These are phyloP conservation scores for Helicolenus hilgendorfi DNA, from an alignment of 2,797 vertebrate genomes.

Conservation along the genomic window DNA sequence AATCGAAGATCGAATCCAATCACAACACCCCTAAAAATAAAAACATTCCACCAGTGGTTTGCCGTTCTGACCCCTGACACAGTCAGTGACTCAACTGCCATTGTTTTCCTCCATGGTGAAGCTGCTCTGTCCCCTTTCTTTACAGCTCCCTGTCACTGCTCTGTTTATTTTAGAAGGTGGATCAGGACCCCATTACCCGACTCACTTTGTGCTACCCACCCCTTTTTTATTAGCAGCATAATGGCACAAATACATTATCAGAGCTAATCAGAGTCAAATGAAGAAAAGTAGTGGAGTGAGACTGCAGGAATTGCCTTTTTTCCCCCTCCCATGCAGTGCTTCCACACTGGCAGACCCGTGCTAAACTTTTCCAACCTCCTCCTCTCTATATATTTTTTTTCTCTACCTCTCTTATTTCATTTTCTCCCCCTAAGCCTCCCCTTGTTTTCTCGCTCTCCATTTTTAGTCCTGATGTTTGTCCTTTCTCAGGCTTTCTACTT, in stretches of 20 bases:
- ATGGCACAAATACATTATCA: constrained; percentile 94
- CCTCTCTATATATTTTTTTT: constrained; percentile 20
- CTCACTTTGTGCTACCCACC: constrained; percentile 55
- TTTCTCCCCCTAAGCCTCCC: constrained; percentile 5
- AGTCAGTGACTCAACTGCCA: constrained; percentile 14
- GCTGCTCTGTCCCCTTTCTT: constrained; percentile 13
- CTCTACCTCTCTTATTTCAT: constrained; percentile 15
- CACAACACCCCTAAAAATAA: neutral
- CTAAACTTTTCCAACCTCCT: constrained; percentile 47
- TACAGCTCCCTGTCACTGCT: constrained; percentile 56
- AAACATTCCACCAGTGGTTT: neutral
- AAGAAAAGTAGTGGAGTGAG: constrained; percentile 94
- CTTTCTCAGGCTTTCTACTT: constrained; percentile 51
- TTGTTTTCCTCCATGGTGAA: constrained; percentile 9
- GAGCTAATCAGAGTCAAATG: constrained; percentile 95
- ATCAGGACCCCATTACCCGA: constrained; percentile 74
- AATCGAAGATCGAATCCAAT: neutral
- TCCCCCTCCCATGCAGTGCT: constrained; percentile 55
- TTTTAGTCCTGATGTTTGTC: constrained; percentile 51
- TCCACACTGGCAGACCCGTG: constrained; percentile 15
- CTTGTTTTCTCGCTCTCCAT: constrained; percentile 47
- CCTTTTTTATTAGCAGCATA: constrained; percentile 88
- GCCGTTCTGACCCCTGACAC: neutral
- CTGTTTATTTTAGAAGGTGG: constrained; percentile 78
- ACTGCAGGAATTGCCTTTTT: constrained; percentile 92